Evolutionary conservation across 2,797 vertebrate species (phyloP).

Genomic region (Peromyscus attwateri): DNA sequence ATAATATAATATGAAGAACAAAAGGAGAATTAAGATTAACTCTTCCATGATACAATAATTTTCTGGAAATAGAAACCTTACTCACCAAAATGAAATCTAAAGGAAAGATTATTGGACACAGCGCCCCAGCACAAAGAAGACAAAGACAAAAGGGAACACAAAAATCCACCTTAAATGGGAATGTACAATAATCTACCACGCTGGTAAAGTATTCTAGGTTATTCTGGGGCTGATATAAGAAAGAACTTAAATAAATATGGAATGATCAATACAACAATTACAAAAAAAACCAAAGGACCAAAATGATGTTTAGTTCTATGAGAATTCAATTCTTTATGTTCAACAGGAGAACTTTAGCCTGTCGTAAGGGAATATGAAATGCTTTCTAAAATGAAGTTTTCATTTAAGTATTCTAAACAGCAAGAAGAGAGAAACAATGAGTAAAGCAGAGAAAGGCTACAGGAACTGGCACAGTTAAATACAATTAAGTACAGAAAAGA

Average conservation of each 20-base stretch:
- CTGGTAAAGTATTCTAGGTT: constrained; percentile 83
- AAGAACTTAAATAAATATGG: constrained; percentile 67
- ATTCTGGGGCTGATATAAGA: constrained; percentile 76
- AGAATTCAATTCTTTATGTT: constrained; percentile 69
- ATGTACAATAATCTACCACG: constrained; percentile 82
- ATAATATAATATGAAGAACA: constrained; percentile 69
- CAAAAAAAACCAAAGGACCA: constrained; percentile 37
- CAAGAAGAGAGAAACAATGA: constrained; percentile 19
- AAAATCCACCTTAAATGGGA: constrained; percentile 91
- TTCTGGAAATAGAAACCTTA: constrained; percentile 79
- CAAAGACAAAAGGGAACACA: constrained; percentile 90
- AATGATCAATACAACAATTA: constrained; percentile 69
- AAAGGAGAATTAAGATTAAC: constrained; percentile 75
- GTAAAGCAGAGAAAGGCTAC: constrained; percentile 64
- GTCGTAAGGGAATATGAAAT: constrained; percentile 59
- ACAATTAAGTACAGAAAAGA: constrained; percentile 64
- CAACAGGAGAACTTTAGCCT: constrained; percentile 61
- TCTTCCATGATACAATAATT: constrained; percentile 79
- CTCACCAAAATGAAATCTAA: constrained; percentile 84
- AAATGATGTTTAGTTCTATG: constrained; percentile 64
- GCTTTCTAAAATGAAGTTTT: constrained; percentile 72
- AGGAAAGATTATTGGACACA: constrained; percentile 92
- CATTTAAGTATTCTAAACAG: constrained; percentile 34
- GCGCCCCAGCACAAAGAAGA: constrained; percentile 89
- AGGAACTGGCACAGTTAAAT: constrained; percentile 64